These are phyloP conservation scores for Kryptolebias marmoratus DNA, from an alignment of 2,113 vertebrate species.

Conservation along the genomic window DNA sequence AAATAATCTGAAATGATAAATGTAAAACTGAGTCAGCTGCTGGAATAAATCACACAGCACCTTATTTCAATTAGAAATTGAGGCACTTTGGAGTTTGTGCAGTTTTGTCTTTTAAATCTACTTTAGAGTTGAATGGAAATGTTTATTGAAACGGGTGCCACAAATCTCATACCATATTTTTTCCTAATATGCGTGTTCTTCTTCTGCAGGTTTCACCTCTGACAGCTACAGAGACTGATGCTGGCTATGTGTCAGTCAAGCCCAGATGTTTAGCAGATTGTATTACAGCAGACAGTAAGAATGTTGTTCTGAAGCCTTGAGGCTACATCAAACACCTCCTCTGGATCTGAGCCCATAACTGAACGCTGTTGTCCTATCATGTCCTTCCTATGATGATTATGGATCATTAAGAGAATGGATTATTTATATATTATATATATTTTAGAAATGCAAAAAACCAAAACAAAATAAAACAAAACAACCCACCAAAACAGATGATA, in stretches of 20 bases:
- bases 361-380: neutral
- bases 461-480: too few species aligned
- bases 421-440: too few species aligned
- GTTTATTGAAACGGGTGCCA: neutral
- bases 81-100: neutral
- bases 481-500: too few species aligned
- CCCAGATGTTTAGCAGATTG: slow-evolving; percentile 78
- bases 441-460: too few species aligned
- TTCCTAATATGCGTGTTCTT: neutral
- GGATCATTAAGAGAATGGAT: too few species aligned
- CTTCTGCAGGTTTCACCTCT: slow-evolving; percentile 14
- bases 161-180: neutral
- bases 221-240: slow-evolving; percentile 19
- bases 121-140: neutral
- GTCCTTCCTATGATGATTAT: too few species aligned
- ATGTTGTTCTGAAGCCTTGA: slow-evolving; percentile 56
- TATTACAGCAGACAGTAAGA: slow-evolving; percentile 75
- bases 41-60: slow-evolving; percentile 15
- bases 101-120: neutral
- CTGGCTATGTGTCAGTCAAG: slow-evolving; percentile 22
- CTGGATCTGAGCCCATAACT: slow-evolving; percentile 41
- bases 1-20: neutral
- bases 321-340: slow-evolving; percentile 70
- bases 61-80: slow-evolving; percentile 5
- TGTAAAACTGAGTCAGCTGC: neutral